These are phyloP conservation scores for Prionailurus bengalensis DNA, from an alignment of 2,113 vertebrate species.

Conservation along the genomic window DNA sequence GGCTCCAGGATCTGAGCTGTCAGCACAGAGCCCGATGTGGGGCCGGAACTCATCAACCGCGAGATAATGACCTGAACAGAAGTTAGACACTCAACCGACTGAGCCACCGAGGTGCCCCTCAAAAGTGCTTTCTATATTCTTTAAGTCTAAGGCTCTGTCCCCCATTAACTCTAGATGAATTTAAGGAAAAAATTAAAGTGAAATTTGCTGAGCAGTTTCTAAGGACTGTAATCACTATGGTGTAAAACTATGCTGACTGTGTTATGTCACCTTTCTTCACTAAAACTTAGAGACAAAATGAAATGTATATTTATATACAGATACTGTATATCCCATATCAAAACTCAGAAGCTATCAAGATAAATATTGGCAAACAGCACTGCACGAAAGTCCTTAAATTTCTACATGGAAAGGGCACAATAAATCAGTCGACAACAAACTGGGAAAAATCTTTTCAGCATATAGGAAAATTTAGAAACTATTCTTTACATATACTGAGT, in stretches of 20 bases:
- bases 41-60: too few relatives aligned
- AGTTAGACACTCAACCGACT: too few relatives aligned
- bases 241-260: background rate
- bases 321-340: background rate
- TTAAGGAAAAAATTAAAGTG: background rate
- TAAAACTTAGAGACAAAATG: background rate
- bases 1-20: too few relatives aligned
- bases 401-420: background rate
- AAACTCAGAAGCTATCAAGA: slow-evolving; percentile 8
- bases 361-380: background rate
- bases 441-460: slow-evolving; percentile 40
- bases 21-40: too few relatives aligned
- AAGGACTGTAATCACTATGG: background rate
- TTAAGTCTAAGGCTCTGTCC: background rate
- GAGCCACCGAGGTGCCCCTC: too few relatives aligned
- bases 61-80: too few relatives aligned
- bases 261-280: background rate
- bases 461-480: background rate
- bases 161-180: background rate
- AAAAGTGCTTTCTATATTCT: background rate
- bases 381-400: background rate
- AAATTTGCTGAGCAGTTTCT: background rate
- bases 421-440: background rate
- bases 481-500: background rate
- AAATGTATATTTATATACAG: background rate